phyloP scores from a whole-genome alignment of 23 tunicate genomes.

The Ciona savignyi region DNA sequence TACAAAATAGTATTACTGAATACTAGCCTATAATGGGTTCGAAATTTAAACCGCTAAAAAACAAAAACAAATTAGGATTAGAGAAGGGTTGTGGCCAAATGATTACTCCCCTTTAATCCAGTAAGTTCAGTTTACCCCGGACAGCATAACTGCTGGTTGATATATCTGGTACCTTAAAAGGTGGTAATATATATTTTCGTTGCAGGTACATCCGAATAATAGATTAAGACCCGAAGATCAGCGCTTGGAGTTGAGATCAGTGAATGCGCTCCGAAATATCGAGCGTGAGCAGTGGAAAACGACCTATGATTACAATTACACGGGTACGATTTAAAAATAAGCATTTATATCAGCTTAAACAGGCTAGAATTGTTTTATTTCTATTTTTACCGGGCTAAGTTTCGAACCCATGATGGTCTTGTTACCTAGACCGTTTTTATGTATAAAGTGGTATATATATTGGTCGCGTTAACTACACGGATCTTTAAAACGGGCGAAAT shows the following conservation, averaged over 20 bases:
- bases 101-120: not conserved
- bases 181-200: not conserved
- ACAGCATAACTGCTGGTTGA: not conserved
- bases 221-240: conserved; percentile 72
- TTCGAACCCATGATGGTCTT: no score
- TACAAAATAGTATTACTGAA: no score
- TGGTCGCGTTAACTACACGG: no score
- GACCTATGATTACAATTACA: conserved; percentile 73
- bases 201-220: conserved; percentile 82
- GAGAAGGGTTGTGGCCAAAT: no score
- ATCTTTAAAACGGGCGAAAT: no score
- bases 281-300: conserved; percentile 90
- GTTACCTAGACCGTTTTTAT: no score
- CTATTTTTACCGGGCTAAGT: no score
- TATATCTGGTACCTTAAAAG: not conserved
- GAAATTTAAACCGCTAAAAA: no score
- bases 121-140: not conserved
- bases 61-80: no score
- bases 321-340: conserved; percentile 34
- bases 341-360: not conserved
- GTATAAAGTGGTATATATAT: no score
- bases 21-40: no score
- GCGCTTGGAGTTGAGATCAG: conserved; percentile 65
- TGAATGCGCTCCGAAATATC: conserved; percentile 74
- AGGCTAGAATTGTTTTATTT: no score